Base-by-base conservation (phyloP, 2,797 vertebrate genomes). In the Anisognathus igniventris region DNA sequence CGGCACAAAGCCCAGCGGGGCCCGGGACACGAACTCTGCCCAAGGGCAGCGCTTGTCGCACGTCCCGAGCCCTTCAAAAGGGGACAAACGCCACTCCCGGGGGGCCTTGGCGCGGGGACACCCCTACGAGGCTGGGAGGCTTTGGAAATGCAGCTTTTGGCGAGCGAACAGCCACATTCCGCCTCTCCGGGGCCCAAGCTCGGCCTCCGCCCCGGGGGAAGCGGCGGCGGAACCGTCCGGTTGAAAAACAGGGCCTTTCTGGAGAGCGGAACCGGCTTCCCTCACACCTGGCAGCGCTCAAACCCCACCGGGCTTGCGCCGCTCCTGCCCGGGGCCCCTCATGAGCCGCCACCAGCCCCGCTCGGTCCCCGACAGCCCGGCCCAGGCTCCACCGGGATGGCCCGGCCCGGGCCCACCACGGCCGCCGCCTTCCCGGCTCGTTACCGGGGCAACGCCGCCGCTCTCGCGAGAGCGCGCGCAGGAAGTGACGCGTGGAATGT, bases 41-140 rank as follows among this genome's bases (percentile, higher is more conserved):
- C 27, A 2, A 28, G 27, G 62, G 23, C 57, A 39, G 2, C 3
- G 2, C 53, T 21, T 1, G 3, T 9, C 50, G 7, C 54, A 16
- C 3, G 12, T 42, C 14, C 42, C 0, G 19, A 21, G 18, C 1
- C 4, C 0, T 3, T 24, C 21, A 0, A 12, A 51, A 12, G 21
- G 30, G 33, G 27, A 51, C 16, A 30, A 25, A 12, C 1, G 2
- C 6, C n/a, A 17, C 9, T 0, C 15, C 19, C 3, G 11, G 12
- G 6, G 28, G 2, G 40, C 7, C 5, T 1, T 6, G 53, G 4
- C 21, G 53, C 3, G 11, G 10, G 6, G 23, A 35, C 2, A 45
- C 6, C 7, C 6, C 1, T 5, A 2, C 6, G 18, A 20, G 19
- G 16, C 72, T 1, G 5, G 4, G 5, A 12, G 2, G 25, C 45